These are phyloP conservation scores for Vespertilio murinus DNA, from an alignment of 2,797 vertebrate genomes.

Conservation along the genomic window DNA sequence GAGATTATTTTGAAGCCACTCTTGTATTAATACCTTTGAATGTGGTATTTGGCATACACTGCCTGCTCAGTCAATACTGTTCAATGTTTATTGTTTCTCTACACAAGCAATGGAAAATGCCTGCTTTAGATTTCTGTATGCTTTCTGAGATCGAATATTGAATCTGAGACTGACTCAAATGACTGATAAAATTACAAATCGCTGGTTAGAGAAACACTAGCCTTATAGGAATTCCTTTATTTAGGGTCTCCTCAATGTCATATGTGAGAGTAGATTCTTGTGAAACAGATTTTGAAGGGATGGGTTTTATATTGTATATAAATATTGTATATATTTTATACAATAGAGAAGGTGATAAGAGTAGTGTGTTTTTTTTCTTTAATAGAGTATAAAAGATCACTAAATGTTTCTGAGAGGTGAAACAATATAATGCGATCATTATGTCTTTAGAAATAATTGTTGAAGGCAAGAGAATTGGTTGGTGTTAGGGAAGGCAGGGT, in stretches of 20 bases:
- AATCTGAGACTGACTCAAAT: neutral
- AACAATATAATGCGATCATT: neutral
- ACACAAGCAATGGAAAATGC: neutral
- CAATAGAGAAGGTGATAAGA: neutral
- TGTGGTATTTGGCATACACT: neutral
- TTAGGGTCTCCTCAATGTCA: neutral
- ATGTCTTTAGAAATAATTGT: neutral
- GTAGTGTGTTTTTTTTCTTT: neutral
- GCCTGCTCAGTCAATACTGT: neutral
- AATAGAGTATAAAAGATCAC: neutral
- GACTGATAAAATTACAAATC: neutral
- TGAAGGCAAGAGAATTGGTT: neutral
- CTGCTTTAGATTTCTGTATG: neutral
- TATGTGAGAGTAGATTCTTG: neutral
- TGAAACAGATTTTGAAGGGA: neutral
- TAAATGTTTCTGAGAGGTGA: neutral
- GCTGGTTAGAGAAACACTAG: neutral
- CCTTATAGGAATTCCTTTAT: neutral
- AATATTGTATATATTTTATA: neutral
- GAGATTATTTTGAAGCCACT: neutral
- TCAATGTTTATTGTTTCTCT: neutral
- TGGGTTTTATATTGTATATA: too few relatives aligned
- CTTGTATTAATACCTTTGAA: neutral
- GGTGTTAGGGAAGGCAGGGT: neutral
- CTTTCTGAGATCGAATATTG: neutral